A percentile compares a stretch with the other conserved stretches of the same genome.
Conservation (phyloP, 2,797 vertebrate species). For the Fundulus diaphanus region DNA sequence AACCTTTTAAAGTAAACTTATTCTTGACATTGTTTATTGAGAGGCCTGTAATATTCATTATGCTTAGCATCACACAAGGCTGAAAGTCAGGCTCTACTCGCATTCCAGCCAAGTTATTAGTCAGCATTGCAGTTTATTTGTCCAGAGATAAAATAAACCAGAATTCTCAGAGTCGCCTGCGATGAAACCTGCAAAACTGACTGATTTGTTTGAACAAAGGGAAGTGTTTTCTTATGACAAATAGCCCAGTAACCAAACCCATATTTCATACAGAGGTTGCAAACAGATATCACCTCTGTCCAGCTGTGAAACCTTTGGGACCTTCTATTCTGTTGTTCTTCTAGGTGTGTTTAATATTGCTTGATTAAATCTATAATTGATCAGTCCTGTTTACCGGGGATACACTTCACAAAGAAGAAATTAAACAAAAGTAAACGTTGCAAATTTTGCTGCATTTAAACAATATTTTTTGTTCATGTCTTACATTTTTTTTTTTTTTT, state of each 20-base stretch:
- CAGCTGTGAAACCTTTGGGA: conserved; percentile 53
- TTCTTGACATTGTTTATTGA: conserved; percentile 70
- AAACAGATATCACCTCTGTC: conserved; percentile 77
- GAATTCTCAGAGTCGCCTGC: conserved; percentile 75
- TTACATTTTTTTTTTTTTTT: no score
- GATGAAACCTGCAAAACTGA: conserved; percentile 74
- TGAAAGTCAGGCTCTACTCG: conserved; percentile 78
- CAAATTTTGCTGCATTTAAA: not conserved
- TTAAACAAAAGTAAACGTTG: not conserved
- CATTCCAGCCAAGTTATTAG: conserved; percentile 93
- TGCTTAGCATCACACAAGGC: conserved; percentile 77
- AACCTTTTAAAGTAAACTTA: conserved; percentile 77
- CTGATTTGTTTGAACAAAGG: conserved; percentile 91
- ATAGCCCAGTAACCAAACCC: conserved; percentile 88
- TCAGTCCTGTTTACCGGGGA: not conserved
- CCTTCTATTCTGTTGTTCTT: conserved; percentile 3
- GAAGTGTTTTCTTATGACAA: conserved; percentile 88
- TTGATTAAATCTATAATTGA: not conserved
- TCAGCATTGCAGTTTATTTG: conserved; percentile 95
- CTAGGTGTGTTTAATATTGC: not conserved
- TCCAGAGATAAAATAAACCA: conserved; percentile 92
- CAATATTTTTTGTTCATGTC: not conserved
- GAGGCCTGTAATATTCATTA: conserved; percentile 80
- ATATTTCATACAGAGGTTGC: conserved; percentile 78
- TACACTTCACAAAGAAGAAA: not conserved